Conservation (phyloP, 2,888 invertebrate genomes). For the Epinotia nisella region DNA sequence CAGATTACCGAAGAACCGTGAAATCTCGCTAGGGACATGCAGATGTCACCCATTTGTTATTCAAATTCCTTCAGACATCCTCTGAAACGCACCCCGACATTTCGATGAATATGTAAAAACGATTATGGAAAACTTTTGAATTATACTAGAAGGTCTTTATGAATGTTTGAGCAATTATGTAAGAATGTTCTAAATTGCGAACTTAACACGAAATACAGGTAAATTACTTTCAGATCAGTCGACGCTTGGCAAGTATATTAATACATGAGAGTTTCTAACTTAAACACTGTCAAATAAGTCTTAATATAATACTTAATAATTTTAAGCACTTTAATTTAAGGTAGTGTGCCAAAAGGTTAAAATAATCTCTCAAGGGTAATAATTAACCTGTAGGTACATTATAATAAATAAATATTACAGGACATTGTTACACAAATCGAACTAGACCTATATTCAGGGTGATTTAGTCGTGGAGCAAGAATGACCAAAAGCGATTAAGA, state of each 20-base stretch:
- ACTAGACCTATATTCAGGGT: too few relatives aligned
- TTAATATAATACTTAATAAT: too few relatives aligned
- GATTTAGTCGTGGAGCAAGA: too few relatives aligned
- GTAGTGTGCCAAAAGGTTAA: too few relatives aligned
- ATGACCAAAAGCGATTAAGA: too few relatives aligned
- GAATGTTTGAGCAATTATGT: slow-evolving; percentile 39
- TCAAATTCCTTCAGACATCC: slow-evolving; percentile 77
- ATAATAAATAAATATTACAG: too few relatives aligned
- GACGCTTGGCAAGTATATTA: background rate
- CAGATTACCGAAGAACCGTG: slow-evolving; percentile 48
- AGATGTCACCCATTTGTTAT: slow-evolving; percentile 82
- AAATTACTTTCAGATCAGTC: background rate
- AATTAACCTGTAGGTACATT: too few relatives aligned
- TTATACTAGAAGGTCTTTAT: slow-evolving; percentile 56
- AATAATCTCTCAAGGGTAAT: too few relatives aligned
- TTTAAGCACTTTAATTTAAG: too few relatives aligned
- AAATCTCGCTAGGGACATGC: slow-evolving; percentile 62
- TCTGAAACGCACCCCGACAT: slow-evolving; percentile 79
- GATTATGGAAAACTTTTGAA: slow-evolving; percentile 79
- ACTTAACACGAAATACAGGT: background rate
- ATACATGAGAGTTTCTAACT: background rate
- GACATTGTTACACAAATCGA: too few relatives aligned
- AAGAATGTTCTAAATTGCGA: slow-evolving; percentile 5
- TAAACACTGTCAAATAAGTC: too few relatives aligned
- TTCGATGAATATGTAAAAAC: slow-evolving; percentile 82